Evolutionary conservation across 2,797 vertebrate species (phyloP).

Genomic region (Cuniculus paca): DNA sequence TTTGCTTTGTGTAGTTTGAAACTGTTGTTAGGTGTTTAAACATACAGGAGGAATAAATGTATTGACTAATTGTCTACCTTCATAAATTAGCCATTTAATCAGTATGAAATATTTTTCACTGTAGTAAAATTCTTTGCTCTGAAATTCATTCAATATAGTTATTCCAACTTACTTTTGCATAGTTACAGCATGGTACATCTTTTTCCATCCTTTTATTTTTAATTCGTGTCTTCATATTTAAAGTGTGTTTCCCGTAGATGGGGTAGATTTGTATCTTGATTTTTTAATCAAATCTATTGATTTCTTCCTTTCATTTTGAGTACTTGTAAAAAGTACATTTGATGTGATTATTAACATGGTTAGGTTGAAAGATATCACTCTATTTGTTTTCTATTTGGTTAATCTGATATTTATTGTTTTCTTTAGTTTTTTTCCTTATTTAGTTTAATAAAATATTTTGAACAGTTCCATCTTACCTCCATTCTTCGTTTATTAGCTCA

Average conservation of each 20-base stretch:
- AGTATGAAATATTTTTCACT: background rate
- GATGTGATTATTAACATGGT: background rate
- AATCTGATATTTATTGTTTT: background rate
- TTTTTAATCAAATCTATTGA: background rate
- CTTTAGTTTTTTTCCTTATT: background rate
- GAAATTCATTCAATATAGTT: background rate
- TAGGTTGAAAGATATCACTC: background rate
- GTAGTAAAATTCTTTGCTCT: background rate
- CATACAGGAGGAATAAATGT: background rate
- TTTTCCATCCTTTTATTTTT: background rate
- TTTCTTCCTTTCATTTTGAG: background rate
- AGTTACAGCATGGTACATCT: background rate
- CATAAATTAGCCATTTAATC: background rate
- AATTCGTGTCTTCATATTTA: background rate
- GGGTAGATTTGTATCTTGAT: background rate
- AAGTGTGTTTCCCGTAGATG: background rate
- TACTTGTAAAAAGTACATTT: background rate
- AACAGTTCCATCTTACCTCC: background rate
- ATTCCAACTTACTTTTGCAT: background rate
- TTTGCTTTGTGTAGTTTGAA: background rate
- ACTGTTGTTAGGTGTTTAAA: background rate
- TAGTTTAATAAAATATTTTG: background rate
- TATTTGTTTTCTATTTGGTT: conserved; percentile 11
- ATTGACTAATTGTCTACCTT: background rate
- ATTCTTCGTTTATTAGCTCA: background rate